Evolutionary conservation across 2,888 invertebrate species (phyloP).

Genomic region (Omphaloscelis lunosa): DNA sequence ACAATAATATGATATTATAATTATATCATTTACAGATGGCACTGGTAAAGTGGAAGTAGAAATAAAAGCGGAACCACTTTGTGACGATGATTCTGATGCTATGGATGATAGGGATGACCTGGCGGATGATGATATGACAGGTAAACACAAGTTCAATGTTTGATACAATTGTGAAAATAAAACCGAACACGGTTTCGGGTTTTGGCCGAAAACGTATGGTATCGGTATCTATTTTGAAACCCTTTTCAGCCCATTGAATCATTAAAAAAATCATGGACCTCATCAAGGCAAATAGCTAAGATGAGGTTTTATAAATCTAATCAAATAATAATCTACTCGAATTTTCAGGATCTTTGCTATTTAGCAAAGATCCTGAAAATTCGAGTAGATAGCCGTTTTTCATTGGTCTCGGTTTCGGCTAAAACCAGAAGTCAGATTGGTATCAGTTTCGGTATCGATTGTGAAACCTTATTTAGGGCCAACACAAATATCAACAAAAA

Average conservation of each 20-base stretch:
- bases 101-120: constrained; percentile 64
- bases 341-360: too few relatives aligned
- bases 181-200: too few relatives aligned
- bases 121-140: constrained; percentile 39
- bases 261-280: too few relatives aligned
- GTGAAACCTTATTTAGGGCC: neutral
- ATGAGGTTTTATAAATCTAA: too few relatives aligned
- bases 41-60: constrained; percentile 69
- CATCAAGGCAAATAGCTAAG: too few relatives aligned
- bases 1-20: too few relatives aligned
- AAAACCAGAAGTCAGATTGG: neutral
- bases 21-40: constrained; percentile 59
- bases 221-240: constrained; percentile 1
- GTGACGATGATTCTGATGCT: constrained; percentile 65
- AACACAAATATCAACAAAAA: constrained; percentile 1
- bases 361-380: neutral
- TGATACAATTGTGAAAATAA: neutral
- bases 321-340: too few relatives aligned
- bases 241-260: neutral
- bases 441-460: neutral
- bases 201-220: too few relatives aligned
- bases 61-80: constrained; percentile 75
- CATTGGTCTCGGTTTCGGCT: neutral
- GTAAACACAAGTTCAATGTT: constrained; percentile 15
- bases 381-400: neutral